phyloP scores from a whole-genome alignment of 2,113 vertebrate species.

The Pseudopipra pipra region DNA sequence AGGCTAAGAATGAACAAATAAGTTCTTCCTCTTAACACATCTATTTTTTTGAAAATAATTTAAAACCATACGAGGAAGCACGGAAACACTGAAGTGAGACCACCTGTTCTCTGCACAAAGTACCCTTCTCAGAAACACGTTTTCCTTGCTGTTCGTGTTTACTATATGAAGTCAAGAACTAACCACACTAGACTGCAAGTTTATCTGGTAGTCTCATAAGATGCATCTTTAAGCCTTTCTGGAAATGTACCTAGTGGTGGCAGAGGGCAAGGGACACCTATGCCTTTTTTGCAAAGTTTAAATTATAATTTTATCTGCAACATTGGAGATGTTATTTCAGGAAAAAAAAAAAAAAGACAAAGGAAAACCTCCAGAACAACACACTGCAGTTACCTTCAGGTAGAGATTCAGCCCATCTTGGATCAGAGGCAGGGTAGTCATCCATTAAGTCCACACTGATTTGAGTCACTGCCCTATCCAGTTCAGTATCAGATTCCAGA shows the following conservation, averaged over 20 bases:
- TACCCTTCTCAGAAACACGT: not conserved
- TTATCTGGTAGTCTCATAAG: not conserved
- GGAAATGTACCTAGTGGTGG: not conserved
- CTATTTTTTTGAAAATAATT: not conserved
- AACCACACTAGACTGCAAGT: not conserved
- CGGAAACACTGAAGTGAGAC: not conserved
- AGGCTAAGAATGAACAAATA: not conserved
- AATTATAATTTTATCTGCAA: not conserved
- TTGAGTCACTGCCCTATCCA: slow-evolving; percentile 84
- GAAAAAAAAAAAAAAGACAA: not conserved
- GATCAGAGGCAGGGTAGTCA: slow-evolving; percentile 96
- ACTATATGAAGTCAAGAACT: not conserved
- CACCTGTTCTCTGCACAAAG: not conserved
- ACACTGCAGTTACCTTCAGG: slow-evolving; percentile 82
- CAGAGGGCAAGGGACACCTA: not conserved
- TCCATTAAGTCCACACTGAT: slow-evolving; percentile 91
- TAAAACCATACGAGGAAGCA: not conserved
- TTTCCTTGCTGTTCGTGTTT: not conserved
- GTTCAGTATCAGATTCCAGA: slow-evolving; percentile 75
- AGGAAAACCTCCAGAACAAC: not conserved
- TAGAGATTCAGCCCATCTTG: slow-evolving; percentile 95
- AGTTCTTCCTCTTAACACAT: not conserved
- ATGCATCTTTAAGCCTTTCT: not conserved
- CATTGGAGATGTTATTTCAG: not conserved
- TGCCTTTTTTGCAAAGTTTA: not conserved